Evolutionary conservation across 2,113 vertebrate genomes (phyloP), one percentile per base, ranked within the genome.

Genomic region (Ceratotherium simum): DNA sequence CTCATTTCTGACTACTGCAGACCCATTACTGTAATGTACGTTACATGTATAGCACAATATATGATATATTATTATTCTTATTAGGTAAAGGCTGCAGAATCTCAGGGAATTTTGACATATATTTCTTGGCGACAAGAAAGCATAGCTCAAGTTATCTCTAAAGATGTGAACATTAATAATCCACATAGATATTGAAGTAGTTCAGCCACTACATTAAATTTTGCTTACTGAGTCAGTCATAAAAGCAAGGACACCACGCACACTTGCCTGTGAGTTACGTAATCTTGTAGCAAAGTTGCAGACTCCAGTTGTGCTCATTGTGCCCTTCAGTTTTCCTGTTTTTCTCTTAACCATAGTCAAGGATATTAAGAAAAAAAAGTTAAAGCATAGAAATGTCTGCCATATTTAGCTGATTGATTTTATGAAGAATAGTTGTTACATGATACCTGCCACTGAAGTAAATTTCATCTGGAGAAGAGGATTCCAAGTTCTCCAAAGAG

Each of bases 101-200:
- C 70, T 85, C 20, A 23, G 76, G 29, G 1, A 79, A 93, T 95
- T 89, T 84, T 95, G 90, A 95, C 42, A 92, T 51, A 79, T 88
- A 75, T 95, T 97, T 84, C 70, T 91, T 90, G 67, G 60, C 94
- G 92, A 91, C 65, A 91, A 96, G 70, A 90, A 97, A 80, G 42
- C 9, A 69, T 9, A 67, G 48, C 42, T 96, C n/a, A 51, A 92
- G 46, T 64, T 91, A 73, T 91, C 51, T 36, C 21, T 96, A 79
- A 94, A 92, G 84, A 93, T 75, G 67, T 54, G 25, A 79, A 31
- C 36, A 76, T 88, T 96, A 92, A 95, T 79, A 95, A 96, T 29
- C n/a, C 27, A 93, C 23, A 82, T 3, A 83, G 72, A 82, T 80
- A 93, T 0, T 23, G 80, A 97, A 76, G 78, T 54, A 56, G 27